Evolutionary conservation across 2,888 invertebrate genomes (phyloP).

Genomic region (Lysandra bellargus): DNA sequence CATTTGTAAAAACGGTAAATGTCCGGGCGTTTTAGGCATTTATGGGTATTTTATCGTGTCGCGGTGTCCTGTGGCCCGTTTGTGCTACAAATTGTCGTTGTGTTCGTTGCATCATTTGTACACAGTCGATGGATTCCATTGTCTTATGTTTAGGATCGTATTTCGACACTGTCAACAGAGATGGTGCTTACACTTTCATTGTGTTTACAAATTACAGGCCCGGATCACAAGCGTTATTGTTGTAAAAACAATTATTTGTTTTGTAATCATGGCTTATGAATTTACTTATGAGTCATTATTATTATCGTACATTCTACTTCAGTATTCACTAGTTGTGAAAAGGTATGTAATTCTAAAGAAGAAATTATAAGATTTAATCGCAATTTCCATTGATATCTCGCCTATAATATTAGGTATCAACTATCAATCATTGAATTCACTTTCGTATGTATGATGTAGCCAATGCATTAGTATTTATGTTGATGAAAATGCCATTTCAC

Average conservation of each 20-base stretch:
- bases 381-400: too few relatives aligned
- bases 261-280: background rate
- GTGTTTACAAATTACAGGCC: conserved; percentile 38
- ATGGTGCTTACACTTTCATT: conserved; percentile 54
- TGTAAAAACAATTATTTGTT: conserved; percentile 3
- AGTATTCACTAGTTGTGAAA: too few relatives aligned
- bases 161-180: conserved; percentile 60
- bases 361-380: too few relatives aligned
- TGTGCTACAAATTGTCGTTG: conserved; percentile 31
- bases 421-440: too few relatives aligned
- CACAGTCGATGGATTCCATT: conserved; percentile 38
- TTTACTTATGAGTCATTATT: background rate
- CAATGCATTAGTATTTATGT: too few relatives aligned
- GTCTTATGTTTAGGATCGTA: conserved; percentile 48
- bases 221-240: conserved; percentile 3
- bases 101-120: conserved; percentile 38
- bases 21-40: too few relatives aligned
- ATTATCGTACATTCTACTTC: too few relatives aligned
- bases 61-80: background rate
- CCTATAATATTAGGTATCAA: too few relatives aligned
- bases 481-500: too few relatives aligned
- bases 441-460: too few relatives aligned
- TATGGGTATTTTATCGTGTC: background rate
- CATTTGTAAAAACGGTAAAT: too few relatives aligned
- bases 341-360: too few relatives aligned